Evolutionary conservation across 2,888 invertebrate genomes (phyloP).

Genomic region (Tachina lurida): DNA sequence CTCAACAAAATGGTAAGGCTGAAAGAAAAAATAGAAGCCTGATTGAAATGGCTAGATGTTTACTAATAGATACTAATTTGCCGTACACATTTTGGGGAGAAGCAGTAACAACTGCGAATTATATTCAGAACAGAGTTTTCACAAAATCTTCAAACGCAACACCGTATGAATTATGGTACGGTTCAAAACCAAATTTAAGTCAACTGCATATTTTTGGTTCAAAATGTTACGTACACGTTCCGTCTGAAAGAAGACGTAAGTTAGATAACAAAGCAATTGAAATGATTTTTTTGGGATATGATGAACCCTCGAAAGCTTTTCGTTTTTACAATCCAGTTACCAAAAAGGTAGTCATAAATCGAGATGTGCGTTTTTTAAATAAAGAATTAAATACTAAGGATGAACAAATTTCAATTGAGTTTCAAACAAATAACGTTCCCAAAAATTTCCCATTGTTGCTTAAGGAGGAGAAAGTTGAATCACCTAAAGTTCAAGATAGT

Average conservation of each 20-base stretch:
- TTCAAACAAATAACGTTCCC: neutral
- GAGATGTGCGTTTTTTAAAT: slow-evolving; percentile 52
- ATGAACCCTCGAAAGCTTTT: too few species aligned
- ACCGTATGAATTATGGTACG: slow-evolving; percentile 66
- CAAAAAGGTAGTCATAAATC: slow-evolving; percentile 47
- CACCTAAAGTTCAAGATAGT: neutral
- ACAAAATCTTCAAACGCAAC: slow-evolving; percentile 62
- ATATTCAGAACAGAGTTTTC: slow-evolving; percentile 50
- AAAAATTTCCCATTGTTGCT: slow-evolving; percentile 9
- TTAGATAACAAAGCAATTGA: slow-evolving; percentile 66
- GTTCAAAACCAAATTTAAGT: slow-evolving; percentile 59
- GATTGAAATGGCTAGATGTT: slow-evolving; percentile 37
- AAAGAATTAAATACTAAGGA: slow-evolving; percentile 3
- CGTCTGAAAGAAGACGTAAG: slow-evolving; percentile 66
- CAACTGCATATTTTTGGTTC: slow-evolving; percentile 1
- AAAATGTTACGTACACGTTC: slow-evolving; percentile 67
- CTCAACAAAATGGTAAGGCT: slow-evolving; percentile 41
- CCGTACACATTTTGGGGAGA: slow-evolving; percentile 60
- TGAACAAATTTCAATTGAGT: neutral
- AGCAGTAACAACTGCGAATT: neutral
- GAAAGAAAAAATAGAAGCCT: slow-evolving; percentile 39
- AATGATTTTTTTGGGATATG: slow-evolving; percentile 72
- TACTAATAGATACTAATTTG: slow-evolving; percentile 33
- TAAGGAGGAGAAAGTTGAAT: slow-evolving; percentile 18
- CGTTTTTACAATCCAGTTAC: slow-evolving; percentile 31